Evolutionary conservation across 2,888 invertebrate genomes (phyloP).

Genomic region (Trichopoda pennipes): DNA sequence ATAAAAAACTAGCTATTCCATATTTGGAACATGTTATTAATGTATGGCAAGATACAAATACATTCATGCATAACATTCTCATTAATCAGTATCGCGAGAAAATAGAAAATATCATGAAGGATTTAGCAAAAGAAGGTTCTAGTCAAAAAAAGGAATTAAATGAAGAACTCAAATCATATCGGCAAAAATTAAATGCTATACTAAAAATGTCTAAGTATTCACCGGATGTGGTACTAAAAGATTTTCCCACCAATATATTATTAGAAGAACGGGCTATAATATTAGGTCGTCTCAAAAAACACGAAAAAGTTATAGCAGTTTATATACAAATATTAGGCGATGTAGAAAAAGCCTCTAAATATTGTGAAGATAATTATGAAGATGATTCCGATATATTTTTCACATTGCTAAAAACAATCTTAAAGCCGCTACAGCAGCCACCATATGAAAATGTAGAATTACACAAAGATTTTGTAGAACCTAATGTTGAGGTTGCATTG

Average conservation of each 20-base stretch:
- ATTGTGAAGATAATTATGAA: constrained; percentile 88
- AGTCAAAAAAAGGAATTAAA: constrained; percentile 66
- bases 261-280: constrained; percentile 97
- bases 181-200: constrained; percentile 87
- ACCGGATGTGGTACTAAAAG: constrained; percentile 91
- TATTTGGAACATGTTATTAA: constrained; percentile 97
- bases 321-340: constrained; percentile 95
- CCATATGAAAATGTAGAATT: constrained; percentile 78
- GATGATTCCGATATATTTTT: constrained; percentile 78
- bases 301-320: constrained; percentile 95
- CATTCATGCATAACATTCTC: constrained; percentile 94
- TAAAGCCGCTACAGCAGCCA: constrained; percentile 81
- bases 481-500: constrained; percentile 90
- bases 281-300: constrained; percentile 92
- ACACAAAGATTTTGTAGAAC: constrained; percentile 85
- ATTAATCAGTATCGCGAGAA: constrained; percentile 94
- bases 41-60: constrained; percentile 92
- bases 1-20: constrained; percentile 91
- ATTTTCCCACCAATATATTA: constrained; percentile 91
- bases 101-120: constrained; percentile 81
- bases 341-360: constrained; percentile 90
- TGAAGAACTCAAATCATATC: constrained; percentile 79
- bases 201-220: constrained; percentile 92
- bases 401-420: constrained; percentile 80
- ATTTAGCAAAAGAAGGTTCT: constrained; percentile 70